Base-by-base conservation (phyloP, 2,113 vertebrate genomes). In the Mus spicilegus region DNA sequence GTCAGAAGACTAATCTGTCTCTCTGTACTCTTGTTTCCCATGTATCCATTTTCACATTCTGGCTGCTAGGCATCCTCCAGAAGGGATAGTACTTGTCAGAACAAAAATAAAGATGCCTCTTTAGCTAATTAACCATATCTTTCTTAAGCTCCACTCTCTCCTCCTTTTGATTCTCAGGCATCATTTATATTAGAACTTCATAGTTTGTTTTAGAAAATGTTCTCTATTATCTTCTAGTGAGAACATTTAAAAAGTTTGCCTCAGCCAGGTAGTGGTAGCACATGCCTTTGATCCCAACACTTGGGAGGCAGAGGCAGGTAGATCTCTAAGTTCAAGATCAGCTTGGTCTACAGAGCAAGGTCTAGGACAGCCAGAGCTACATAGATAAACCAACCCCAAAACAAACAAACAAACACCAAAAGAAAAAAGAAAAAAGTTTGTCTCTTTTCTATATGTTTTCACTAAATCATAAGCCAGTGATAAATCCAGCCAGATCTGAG, bases 101-200 rank as follows among this genome's bases (percentile, higher is more conserved):
- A 88, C 12, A 77, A 16, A 88, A 10, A 77, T 84, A 84, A 87
- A 89, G 91, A 91, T 91, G 12, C 61, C 49, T 95, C 24, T 97
- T 95, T 69, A 69, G 42, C 30, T 54, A 16, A 84, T 87, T 95
- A 89, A 73, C 1, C 61, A 10, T 76, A 76, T 84, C 16, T 92
- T 61, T 69, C 82, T 39, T 51, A 49, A 78, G 46, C 49, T 54
- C 11, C 22, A 54, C 6, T 7, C 4, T 10, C 33, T 16, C 19
- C 2, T 36, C 17, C 33, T 46, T 86, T 49, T 65, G 84, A 10
- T 4, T 67, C 30, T 67, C 33, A 89, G 84, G 51, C 14, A 90
- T 72, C 33, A 94, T 88, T 97, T 92, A 94, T 90, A 96, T 19
- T 88, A 90, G 63, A 95, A 93, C 30, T 92, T 95, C 14, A 51